Evolutionary conservation across 2,888 invertebrate species (phyloP), one percentile per base, ranked within the genome.

Genomic region (Andrena fulva): DNA sequence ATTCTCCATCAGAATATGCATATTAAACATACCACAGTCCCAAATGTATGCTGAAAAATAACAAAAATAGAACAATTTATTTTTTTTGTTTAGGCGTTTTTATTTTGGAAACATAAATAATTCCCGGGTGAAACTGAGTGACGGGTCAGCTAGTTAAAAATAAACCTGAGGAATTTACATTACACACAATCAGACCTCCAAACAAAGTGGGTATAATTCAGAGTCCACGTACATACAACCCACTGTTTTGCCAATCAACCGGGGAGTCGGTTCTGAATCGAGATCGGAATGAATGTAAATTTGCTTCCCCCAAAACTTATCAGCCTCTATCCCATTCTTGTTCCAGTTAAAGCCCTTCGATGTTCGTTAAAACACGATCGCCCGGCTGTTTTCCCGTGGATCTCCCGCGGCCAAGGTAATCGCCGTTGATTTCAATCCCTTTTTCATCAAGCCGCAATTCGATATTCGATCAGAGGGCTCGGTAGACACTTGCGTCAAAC

Each of bases 381-480:
- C 31, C 27, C 52, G 3, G 31, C 10, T 68, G 62, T 72, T 80
- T 72, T 56, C 78, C 24, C 42, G 24, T 10, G 20, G 8, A 12
- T 31, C 24, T 33, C 24, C 67, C 8, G 54, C 20, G 4, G 54
- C 48, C n/a, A 24, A 31, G 50, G 35, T 60, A 42, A 67, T 69
- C 73, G 67, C 2, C 35, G 35, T 8, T 59, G 71, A 86, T 80
- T 80, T 56, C 85, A 86, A 83, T 85, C 69, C 71, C 56, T 83
- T 85, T 85, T 80, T 76, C 74, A 86, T 86, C 71, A 64, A 60
- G 67, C 77, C 71, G 29, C 56, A 68, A 71, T 73, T 77, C 83
- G 71, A 85, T 80, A 80, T 71, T 73, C 83, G 71, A 86, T 86
- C 83, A 68, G 54, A 56, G 42, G 8, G 27, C 5, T 2, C 5